Evolutionary conservation across 2,888 invertebrate species (phyloP).

Genomic region (Synanthedon tipuliformis): DNA sequence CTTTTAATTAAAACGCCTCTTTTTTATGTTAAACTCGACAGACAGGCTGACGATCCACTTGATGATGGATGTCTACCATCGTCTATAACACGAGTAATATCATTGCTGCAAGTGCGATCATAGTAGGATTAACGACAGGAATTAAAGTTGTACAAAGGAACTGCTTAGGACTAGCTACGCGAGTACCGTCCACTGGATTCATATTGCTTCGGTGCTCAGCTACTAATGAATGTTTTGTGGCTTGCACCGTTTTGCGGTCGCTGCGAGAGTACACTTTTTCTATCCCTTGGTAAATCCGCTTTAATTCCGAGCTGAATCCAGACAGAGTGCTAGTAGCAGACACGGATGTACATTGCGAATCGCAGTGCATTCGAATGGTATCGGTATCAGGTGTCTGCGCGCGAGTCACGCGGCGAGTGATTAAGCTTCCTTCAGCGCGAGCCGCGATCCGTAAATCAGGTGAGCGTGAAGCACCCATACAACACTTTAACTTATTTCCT

Average conservation of each 20-base stretch:
- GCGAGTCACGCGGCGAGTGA: background rate
- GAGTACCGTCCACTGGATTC: background rate
- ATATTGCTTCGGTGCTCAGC: background rate
- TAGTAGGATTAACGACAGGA: too few species aligned
- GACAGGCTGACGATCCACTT: too few species aligned
- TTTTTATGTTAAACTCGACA: too few species aligned
- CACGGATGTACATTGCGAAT: too few species aligned
- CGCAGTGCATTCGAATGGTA: background rate
- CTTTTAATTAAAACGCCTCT: too few species aligned
- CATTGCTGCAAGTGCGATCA: too few species aligned
- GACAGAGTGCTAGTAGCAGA: too few species aligned
- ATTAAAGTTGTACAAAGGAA: too few species aligned
- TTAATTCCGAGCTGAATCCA: too few species aligned
- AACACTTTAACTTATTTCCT: slow-evolving; percentile 8
- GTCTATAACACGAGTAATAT: too few species aligned
- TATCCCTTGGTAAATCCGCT: background rate
- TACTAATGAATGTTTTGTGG: background rate
- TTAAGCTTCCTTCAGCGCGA: slow-evolving; percentile 2
- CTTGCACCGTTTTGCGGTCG: background rate
- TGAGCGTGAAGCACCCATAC: slow-evolving; percentile 13
- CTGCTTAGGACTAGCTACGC: too few species aligned
- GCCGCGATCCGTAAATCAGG: slow-evolving; percentile 11
- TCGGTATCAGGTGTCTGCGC: background rate
- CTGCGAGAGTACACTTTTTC: background rate
- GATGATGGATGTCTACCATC: too few species aligned